phyloP scores from a whole-genome alignment of 2,113 vertebrate species.

The Megalops atlanticus region DNA sequence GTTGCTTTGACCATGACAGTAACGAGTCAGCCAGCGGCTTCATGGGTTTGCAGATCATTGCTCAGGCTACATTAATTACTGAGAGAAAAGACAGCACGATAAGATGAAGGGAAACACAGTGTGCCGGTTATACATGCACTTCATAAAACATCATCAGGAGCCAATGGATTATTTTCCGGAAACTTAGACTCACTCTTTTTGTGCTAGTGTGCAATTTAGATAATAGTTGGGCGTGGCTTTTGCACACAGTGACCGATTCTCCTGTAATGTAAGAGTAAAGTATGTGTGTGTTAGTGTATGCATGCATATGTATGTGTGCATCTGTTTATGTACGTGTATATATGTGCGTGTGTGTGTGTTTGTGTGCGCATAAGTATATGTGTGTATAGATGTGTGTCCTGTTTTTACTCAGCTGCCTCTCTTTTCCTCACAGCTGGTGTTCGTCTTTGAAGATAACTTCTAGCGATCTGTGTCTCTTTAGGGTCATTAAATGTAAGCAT shows the following conservation, averaged over 20 bases:
- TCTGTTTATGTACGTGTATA: background rate
- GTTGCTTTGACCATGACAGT: background rate
- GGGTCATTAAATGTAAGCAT: slow-evolving; percentile 4
- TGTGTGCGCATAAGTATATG: too few species aligned
- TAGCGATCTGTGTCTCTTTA: background rate
- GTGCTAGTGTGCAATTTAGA: too few species aligned
- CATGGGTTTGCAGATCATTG: background rate
- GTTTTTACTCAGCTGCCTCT: background rate
- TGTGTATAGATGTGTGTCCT: background rate
- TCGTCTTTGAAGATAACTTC: slow-evolving; percentile 4
- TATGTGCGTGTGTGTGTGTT: background rate
- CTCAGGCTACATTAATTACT: background rate
- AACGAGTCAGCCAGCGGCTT: background rate
- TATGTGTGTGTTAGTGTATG: background rate
- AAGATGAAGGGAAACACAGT: too few species aligned
- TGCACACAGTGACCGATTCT: background rate
- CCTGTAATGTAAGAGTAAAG: background rate
- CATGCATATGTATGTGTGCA: background rate
- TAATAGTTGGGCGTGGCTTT: too few species aligned
- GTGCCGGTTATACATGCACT: background rate
- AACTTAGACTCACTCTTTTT: too few species aligned
- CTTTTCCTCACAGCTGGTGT: background rate
- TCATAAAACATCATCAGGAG: background rate
- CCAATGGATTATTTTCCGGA: background rate
- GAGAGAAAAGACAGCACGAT: background rate